Conservation (phyloP, 2,888 invertebrate species). For the Operophtera brumata region DNA sequence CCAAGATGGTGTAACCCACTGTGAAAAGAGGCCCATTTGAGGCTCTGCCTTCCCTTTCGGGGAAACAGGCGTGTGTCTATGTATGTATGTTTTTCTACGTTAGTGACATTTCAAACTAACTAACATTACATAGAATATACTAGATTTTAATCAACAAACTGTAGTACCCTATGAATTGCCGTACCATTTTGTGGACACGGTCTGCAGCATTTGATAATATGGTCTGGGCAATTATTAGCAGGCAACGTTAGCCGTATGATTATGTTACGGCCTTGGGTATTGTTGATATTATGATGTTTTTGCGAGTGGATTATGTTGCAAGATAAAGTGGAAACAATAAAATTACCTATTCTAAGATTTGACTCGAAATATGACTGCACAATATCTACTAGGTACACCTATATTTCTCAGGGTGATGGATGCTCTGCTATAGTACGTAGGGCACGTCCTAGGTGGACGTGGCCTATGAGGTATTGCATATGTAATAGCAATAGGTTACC, state of each 20-base stretch:
- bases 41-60: too few relatives aligned
- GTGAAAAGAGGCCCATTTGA: too few relatives aligned
- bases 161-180: background rate
- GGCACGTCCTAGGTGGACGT: too few relatives aligned
- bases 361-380: background rate
- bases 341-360: background rate
- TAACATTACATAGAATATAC: background rate
- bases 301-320: background rate
- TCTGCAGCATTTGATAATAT: slow-evolving; percentile 30
- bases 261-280: slow-evolving; percentile 10
- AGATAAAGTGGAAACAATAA: background rate
- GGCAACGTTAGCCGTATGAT: background rate
- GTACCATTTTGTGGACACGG: slow-evolving; percentile 29
- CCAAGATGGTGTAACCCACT: too few relatives aligned
- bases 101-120: background rate
- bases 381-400: too few relatives aligned
- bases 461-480: too few relatives aligned
- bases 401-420: too few relatives aligned
- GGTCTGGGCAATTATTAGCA: slow-evolving; percentile 23
- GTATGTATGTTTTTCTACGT: too few relatives aligned
- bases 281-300: slow-evolving; percentile 5
- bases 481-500: too few relatives aligned
- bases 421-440: too few relatives aligned
- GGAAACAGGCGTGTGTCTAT: too few relatives aligned
- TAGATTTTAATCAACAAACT: background rate